Evolutionary conservation across 1,140 invertebrate genomes (phyloP).

Genomic region (Ridgeia piscesae): DNA sequence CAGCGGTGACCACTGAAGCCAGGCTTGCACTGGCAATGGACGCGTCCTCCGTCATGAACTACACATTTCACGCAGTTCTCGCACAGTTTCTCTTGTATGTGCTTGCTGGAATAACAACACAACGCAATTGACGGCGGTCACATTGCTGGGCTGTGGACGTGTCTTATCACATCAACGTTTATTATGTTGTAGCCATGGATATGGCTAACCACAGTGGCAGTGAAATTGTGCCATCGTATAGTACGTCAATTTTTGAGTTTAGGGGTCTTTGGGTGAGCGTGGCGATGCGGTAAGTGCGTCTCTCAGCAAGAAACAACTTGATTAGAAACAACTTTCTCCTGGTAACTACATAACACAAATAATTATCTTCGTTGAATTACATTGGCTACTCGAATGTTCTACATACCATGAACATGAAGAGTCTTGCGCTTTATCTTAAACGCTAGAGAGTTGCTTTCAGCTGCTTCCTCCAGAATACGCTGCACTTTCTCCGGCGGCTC

Average conservation of each 20-base stretch:
- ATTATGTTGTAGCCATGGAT: not conserved
- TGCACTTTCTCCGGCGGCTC: not conserved
- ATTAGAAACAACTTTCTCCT: no score
- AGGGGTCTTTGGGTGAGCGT: no score
- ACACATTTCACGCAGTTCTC: not conserved
- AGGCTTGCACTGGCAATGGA: not conserved
- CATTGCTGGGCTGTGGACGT: no score
- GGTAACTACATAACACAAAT: no score
- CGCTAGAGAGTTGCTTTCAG: not conserved
- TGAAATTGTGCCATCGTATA: no score
- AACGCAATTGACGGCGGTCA: not conserved
- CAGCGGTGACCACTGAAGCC: not conserved
- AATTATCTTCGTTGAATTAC: no score
- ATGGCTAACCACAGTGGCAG: not conserved
- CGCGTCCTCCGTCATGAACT: not conserved
- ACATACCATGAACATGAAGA: not conserved
- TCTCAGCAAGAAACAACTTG: no score
- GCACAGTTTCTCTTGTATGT: not conserved
- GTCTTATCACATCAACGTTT: not conserved
- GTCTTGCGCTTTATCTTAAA: not conserved
- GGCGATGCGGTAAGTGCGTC: no score
- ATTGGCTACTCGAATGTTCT: not conserved
- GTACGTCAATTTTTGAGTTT: no score
- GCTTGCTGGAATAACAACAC: not conserved
- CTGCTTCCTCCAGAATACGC: not conserved